Percentiles rank a stretch among this genome's conserved stretches.
Evolutionary conservation across 2,888 invertebrate genomes (phyloP).

Genomic region (Rhagium mordax): DNA sequence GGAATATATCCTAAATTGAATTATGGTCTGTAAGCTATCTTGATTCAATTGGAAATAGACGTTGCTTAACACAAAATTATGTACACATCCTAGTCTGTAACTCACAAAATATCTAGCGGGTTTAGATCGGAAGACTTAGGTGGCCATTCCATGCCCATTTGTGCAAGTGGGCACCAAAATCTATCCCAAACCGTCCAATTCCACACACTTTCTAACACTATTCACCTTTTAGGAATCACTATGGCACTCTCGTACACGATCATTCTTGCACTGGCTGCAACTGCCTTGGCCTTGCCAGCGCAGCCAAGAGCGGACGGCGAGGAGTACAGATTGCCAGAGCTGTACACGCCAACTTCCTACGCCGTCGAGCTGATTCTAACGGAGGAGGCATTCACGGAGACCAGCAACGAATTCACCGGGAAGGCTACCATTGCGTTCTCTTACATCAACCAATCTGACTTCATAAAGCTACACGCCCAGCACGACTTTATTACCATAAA

Average conservation of each 20-base stretch:
- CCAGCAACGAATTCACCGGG: constrained; percentile 39
- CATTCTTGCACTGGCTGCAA: background rate
- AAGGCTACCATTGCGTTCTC: constrained; percentile 36
- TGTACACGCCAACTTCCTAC: constrained; percentile 72
- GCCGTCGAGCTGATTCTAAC: constrained; percentile 68
- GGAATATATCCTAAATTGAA: too few species aligned
- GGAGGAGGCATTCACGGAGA: constrained; percentile 37
- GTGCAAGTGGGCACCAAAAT: too few species aligned
- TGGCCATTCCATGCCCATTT: too few species aligned
- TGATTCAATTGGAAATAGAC: too few species aligned
- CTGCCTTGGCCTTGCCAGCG: background rate
- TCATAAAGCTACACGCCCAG: constrained; percentile 5
- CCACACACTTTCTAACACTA: too few species aligned
- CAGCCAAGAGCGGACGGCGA: too few species aligned
- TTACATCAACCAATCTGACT: constrained; percentile 5
- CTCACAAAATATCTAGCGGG: too few species aligned
- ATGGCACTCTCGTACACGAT: background rate
- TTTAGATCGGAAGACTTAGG: too few species aligned
- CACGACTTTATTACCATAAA: background rate
- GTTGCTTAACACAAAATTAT: too few species aligned
- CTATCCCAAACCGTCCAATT: too few species aligned
- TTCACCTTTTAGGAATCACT: background rate
- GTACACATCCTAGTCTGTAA: too few species aligned
- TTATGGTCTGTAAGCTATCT: too few species aligned
- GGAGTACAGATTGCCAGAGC: constrained; percentile 71